Base-by-base conservation (phyloP, 2,888 invertebrate genomes). In the Phaonia tiefii region DNA sequence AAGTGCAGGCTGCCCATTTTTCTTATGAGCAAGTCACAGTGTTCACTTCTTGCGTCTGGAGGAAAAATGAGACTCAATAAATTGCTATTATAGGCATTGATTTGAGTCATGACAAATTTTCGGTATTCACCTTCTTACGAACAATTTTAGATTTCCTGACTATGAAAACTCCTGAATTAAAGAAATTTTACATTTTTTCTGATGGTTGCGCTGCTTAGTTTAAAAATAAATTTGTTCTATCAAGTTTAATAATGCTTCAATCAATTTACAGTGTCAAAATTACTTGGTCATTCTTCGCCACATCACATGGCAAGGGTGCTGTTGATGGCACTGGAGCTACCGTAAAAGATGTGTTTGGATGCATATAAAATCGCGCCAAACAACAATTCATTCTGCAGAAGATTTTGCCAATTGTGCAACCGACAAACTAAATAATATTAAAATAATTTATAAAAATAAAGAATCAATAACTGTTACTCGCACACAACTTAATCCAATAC, bases 1-100 rank as follows among this genome's bases (percentile, higher is more conserved):
- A 63, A 63, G 63, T 63, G 22, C 39, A 63, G 63, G 63, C 63
- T 1, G 63, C 63, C 4, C 63, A 63, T 63, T 63, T 63, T 63
- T 60, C 63, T 20, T 63, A 63, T 20, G 63, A 63, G 1, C 58
- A 58, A 31, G 58, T 58, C 5, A 58, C 58, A 5, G 58, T 58
- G 58, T 31, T 31, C 31, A 31, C 58, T 58, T 31, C 8, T 20
- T 63, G 63, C 13, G 22, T 63, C 13, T 63, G 63, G 63, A 11
- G 3, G 10, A 17, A 63, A 63, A 63, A 63, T 63, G 13, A 63
- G 13, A 63, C 1, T 58, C 15, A 51, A 17, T 51, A 15, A 17
- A 51, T 51, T 51, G 49, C 49, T 51, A 51, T 51, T 51, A 51
- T 58, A 58, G 37, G 58, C 37, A 58, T 37, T 58, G 58, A 58